Percentiles rank a stretch among this genome's conserved stretches.
Evolutionary conservation across 2,797 vertebrate genomes (phyloP).

Genomic region (Chrysocyon brachyurus): DNA sequence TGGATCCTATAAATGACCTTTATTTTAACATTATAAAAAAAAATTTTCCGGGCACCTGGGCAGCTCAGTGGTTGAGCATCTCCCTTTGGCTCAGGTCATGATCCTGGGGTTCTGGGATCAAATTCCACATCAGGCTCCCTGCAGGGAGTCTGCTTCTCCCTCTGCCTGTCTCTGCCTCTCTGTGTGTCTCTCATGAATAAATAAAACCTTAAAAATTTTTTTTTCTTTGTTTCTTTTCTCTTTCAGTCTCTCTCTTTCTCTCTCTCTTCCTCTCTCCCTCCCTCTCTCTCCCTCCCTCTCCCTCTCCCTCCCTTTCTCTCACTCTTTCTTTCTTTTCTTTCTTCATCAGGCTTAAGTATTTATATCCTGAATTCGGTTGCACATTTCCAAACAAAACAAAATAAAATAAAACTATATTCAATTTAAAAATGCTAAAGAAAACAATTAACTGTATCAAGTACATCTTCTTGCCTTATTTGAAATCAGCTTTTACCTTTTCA

Average conservation of each 20-base stretch:
- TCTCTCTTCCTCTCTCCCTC: accelerated
- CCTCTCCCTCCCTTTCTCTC: no score
- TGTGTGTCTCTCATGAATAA: not conserved
- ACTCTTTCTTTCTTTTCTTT: not conserved
- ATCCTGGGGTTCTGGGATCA: no score
- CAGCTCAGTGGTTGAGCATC: no score
- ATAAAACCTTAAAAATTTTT: no score
- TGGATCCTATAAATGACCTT: not conserved
- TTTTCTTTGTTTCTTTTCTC: not conserved
- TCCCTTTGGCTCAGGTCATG: no score
- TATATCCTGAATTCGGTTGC: not conserved
- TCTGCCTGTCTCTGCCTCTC: no score
- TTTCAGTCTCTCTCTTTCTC: no score
- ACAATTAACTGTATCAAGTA: not conserved
- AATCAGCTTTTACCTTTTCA: not conserved
- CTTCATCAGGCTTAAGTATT: not conserved
- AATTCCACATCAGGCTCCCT: no score
- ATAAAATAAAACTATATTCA: not conserved
- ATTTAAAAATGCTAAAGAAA: not conserved
- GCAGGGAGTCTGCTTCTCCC: no score
- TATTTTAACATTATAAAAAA: not conserved
- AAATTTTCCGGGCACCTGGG: not conserved
- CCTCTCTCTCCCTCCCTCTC: accelerated
- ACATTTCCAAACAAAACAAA: not conserved
- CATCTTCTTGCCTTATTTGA: not conserved